phyloP scores from a whole-genome alignment of 2,797 vertebrate species.

The Anomalospiza imberbis region DNA sequence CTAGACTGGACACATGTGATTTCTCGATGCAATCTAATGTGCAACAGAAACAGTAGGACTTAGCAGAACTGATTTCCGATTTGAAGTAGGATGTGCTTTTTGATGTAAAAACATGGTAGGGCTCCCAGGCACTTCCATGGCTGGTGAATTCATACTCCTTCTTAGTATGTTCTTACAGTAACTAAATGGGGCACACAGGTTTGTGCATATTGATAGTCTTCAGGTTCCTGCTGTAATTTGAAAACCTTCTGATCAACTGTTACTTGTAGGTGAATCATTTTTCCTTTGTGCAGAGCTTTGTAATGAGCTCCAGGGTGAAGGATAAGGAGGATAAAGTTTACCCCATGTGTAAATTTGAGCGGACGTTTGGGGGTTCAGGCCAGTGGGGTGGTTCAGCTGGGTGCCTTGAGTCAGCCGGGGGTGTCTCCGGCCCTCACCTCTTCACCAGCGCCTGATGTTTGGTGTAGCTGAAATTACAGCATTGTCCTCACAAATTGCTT shows the following conservation, averaged over 20 bases:
- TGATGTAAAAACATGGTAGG: neutral
- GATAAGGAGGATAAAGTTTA: neutral
- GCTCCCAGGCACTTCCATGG: neutral
- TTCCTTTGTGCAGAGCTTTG: neutral
- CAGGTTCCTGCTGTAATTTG: neutral
- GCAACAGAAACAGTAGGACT: neutral
- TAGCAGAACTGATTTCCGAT: neutral
- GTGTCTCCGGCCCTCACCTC: neutral
- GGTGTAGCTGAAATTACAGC: neutral
- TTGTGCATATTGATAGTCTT: neutral
- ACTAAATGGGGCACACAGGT: neutral
- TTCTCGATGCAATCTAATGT: neutral
- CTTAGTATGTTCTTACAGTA: neutral
- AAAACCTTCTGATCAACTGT: neutral
- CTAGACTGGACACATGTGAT: neutral
- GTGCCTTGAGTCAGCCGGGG: neutral
- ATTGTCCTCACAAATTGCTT: neutral
- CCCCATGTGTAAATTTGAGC: neutral
- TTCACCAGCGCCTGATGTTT: neutral
- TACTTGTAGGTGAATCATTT: neutral
- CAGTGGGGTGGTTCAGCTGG: neutral
- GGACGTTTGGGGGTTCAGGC: neutral
- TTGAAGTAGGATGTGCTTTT: neutral
- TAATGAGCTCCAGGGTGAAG: neutral
- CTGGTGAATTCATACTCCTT: neutral